Conservation (phyloP, 2,113 vertebrate genomes). For the Pao palembangensis region DNA sequence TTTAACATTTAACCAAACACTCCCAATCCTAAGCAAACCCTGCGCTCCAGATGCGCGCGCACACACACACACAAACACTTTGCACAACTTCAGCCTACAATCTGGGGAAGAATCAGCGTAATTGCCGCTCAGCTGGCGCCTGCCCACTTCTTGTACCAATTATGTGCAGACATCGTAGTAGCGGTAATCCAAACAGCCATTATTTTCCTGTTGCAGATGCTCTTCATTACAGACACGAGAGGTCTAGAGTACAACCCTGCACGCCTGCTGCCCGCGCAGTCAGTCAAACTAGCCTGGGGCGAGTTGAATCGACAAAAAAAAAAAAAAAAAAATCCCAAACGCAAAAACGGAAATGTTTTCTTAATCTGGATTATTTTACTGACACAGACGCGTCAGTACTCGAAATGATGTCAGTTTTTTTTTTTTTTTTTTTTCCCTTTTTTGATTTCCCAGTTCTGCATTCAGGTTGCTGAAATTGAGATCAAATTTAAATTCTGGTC, state of each 20-base stretch:
- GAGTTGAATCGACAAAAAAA: not conserved
- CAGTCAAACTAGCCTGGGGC: not conserved
- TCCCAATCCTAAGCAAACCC: constrained; percentile 88
- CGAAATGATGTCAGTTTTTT: constrained; percentile 1
- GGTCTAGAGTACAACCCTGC: constrained; percentile 51
- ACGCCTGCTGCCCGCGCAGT: constrained; percentile 38
- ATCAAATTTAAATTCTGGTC: constrained; percentile 12
- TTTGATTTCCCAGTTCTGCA: not conserved
- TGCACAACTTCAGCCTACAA: constrained; percentile 75
- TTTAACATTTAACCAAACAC: constrained; percentile 97
- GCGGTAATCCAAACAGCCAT: constrained; percentile 72
- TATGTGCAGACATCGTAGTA: constrained; percentile 76
- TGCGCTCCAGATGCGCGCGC: constrained; percentile 89
- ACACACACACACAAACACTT: constrained; percentile 50
- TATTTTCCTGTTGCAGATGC: constrained; percentile 73
- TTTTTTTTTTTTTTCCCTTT: no score
- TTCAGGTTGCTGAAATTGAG: not conserved
- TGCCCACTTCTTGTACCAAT: constrained; percentile 83
- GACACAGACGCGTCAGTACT: not conserved
- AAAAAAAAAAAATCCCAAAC: not conserved
- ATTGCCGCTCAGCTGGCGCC: constrained; percentile 81
- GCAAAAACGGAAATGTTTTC: not conserved
- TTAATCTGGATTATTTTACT: constrained; percentile 17
- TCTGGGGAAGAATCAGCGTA: constrained; percentile 80
- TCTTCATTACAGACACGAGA: constrained; percentile 68